phyloP scores from a whole-genome alignment of 2,888 invertebrate genomes.

The Ectemnius cavifrons region DNA sequence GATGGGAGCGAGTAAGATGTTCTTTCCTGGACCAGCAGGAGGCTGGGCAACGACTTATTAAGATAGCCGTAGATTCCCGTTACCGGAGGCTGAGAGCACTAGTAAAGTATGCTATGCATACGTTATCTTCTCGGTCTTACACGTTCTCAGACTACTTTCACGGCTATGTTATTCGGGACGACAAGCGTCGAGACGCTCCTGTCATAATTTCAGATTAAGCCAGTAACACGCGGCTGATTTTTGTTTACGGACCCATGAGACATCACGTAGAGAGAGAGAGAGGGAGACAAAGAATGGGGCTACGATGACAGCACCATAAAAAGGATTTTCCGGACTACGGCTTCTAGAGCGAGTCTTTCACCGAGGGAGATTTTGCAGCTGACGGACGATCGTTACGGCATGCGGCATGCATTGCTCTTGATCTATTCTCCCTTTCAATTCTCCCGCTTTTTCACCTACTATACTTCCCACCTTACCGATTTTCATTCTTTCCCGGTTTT shows the following conservation, averaged over 20 bases:
- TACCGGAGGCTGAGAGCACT: too few species aligned
- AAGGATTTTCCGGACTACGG: conserved; percentile 40
- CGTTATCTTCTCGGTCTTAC: neutral
- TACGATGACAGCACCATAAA: conserved; percentile 38
- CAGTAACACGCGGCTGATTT: conserved; percentile 40
- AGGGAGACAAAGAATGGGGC: conserved; percentile 1
- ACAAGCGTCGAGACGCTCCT: conserved; percentile 19
- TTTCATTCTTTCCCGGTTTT: conserved; percentile 18
- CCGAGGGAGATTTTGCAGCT: conserved; percentile 7
- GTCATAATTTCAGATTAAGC: conserved; percentile 54
- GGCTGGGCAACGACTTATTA: too few species aligned
- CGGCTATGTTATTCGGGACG: neutral
- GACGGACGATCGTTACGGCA: conserved; percentile 18
- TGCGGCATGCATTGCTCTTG: neutral
- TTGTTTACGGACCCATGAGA: conserved; percentile 54
- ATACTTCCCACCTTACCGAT: conserved; percentile 4
- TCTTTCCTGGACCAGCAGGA: too few species aligned
- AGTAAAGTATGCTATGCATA: too few species aligned
- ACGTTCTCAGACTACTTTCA: neutral
- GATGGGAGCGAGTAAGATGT: neutral
- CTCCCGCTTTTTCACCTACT: neutral
- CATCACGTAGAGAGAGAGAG: neutral
- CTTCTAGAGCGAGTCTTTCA: conserved; percentile 25
- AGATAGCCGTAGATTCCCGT: too few species aligned
- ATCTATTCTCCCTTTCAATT: neutral